A percentile compares a stretch with the other conserved stretches of the same genome.
Conservation (phyloP, 2,888 invertebrate genomes). For the Saturnia pavonia region DNA sequence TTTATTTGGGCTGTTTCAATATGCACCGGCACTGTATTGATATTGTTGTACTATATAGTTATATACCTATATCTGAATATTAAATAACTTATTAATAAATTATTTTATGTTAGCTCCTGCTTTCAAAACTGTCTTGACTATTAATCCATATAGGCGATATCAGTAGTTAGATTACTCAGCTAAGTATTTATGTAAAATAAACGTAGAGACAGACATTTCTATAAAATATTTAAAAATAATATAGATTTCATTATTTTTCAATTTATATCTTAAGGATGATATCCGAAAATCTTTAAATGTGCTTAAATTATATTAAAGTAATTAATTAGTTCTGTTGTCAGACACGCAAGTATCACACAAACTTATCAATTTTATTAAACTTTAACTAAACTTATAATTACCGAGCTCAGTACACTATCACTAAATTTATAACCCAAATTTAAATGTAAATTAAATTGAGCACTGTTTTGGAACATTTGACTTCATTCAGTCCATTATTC, state of each 20-base stretch:
- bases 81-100: too few relatives aligned
- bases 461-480: neutral
- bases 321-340: neutral
- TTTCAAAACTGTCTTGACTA: neutral
- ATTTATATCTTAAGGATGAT: neutral
- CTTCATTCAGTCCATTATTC: neutral
- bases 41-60: too few relatives aligned
- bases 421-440: neutral
- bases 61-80: too few relatives aligned
- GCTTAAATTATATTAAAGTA: neutral
- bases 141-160: neutral
- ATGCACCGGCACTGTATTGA: neutral
- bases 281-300: neutral
- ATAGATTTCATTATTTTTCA: neutral
- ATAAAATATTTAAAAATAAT: too few relatives aligned
- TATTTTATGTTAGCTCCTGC: too few relatives aligned
- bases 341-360: neutral
- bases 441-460: neutral
- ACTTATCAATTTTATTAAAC: neutral
- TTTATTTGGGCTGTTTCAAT: neutral
- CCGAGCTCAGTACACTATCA: neutral
- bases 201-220: neutral
- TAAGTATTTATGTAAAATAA: neutral
- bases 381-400: neutral
- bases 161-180: neutral